Base-by-base conservation (phyloP, 2,888 invertebrate species). In the Cinara cedri region DNA sequence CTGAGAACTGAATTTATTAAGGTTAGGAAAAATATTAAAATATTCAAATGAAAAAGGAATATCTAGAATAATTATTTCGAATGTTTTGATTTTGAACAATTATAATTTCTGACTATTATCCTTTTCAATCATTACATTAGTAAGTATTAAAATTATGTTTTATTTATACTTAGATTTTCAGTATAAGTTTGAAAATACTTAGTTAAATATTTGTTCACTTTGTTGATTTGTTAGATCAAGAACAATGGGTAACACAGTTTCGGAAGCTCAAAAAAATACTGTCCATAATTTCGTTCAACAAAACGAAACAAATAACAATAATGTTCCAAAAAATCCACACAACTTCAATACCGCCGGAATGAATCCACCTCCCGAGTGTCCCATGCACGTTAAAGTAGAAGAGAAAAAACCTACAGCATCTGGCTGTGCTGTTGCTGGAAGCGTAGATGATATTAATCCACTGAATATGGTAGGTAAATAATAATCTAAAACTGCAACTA, bases 401-500 rank as follows among this genome's bases (percentile, higher is more conserved):
- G 24, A 74, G n/a, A 13, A 60, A 19, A 63, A 68, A 57, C 24
- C 76, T 83, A 89, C 89, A 4, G 34, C 34, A 6, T 34, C 34
- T 0, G 93, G 93, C 85, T 95, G 95, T 84, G 94, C 95, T 0
- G 89, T 94, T 82, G 6, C 90, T 82, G 89, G 88, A 76, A 86
- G 85, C 4, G 84, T 83, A 10, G 87, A 87, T 82, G 92, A 93
- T 83, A 88, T 95, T 34, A 93, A 94, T 87, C 95, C 95, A 0
- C 87, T 91, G 81, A 96, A 96, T 85, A 95, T 95, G 93, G 92
- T 91, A 86, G 84, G 84, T 72, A 60, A 34, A 34, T 34, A 34
- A 6, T 34, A 34, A 34, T 34, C 34, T 34, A 34, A 34, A 34
- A 34, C 34, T 34, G 34, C 34, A 34, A 4, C 34, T 3, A 34